These are phyloP conservation scores for Drosophila paucipuncta DNA, from an alignment of 2,888 invertebrate genomes.

Conservation along the genomic window DNA sequence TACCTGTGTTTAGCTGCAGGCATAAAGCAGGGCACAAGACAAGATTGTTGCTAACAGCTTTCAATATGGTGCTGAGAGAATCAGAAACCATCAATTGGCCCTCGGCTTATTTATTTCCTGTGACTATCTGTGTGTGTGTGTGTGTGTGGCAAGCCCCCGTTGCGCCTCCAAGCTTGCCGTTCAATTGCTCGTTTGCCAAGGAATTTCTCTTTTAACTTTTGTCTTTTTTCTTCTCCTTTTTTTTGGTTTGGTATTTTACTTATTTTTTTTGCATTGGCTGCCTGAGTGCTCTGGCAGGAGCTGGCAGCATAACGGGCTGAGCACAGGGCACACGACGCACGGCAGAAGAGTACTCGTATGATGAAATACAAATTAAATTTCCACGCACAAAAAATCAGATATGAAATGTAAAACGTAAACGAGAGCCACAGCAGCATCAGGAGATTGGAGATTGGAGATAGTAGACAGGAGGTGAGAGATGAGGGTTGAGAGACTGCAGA, in stretches of 20 bases:
- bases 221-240: constrained; percentile 22
- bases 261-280: constrained; percentile 12
- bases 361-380: constrained; percentile 79
- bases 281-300: constrained; percentile 18
- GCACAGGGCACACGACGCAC: constrained; percentile 1
- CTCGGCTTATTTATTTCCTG: constrained; percentile 20
- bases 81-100: constrained; percentile 18
- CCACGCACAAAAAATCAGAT: constrained; percentile 75
- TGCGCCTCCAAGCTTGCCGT: constrained; percentile 30
- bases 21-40: not conserved
- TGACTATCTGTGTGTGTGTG: not conserved
- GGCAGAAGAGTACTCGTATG: constrained; percentile 60
- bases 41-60: not conserved
- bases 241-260: constrained; percentile 2
- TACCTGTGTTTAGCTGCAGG: not conserved
- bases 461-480: constrained; percentile 7
- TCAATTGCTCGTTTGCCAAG: constrained; percentile 63
- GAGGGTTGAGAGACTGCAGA: not conserved
- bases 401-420: constrained; percentile 74
- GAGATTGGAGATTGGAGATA: constrained; percentile 5
- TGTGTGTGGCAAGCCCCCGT: constrained; percentile 25
- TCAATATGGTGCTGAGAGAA: constrained; percentile 10
- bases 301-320: constrained; percentile 29
- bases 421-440: constrained; percentile 4
- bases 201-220: constrained; percentile 59